Percentiles rank a stretch among this genome's conserved stretches.
phyloP scores from a whole-genome alignment of 2,888 invertebrate genomes.

The Metalampra italica region DNA sequence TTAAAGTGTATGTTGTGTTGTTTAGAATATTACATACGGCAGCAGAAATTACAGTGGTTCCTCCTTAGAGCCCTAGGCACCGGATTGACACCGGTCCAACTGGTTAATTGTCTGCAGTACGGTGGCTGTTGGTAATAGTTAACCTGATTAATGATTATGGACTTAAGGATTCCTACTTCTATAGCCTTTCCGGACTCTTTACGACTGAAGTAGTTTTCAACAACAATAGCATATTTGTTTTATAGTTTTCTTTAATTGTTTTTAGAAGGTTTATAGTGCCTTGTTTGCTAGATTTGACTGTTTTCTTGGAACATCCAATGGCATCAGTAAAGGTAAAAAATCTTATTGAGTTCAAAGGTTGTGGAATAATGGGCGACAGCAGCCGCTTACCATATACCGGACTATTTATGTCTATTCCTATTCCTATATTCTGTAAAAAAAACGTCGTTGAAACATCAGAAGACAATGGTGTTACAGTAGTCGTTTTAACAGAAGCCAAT shows the following conservation, averaged over 20 bases:
- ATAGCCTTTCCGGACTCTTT: conserved; percentile 13
- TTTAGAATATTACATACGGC: conserved; percentile 8
- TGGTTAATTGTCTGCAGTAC: conserved; percentile 48
- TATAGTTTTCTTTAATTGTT: not conserved
- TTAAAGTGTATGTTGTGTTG: conserved; percentile 4
- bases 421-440: too few relatives aligned
- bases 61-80: conserved; percentile 32
- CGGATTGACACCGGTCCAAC: conserved; percentile 40
- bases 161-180: conserved; percentile 39
- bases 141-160: conserved; percentile 48
- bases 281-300: not conserved
- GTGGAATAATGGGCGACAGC: too few relatives aligned
- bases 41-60: conserved; percentile 21
- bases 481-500: too few relatives aligned
- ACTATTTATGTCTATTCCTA: too few relatives aligned
- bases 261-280: not conserved
- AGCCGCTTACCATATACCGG: too few relatives aligned
- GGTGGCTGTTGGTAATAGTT: conserved; percentile 31
- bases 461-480: too few relatives aligned
- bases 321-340: too few relatives aligned
- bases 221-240: not conserved
- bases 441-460: too few relatives aligned
- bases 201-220: not conserved
- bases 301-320: too few relatives aligned
- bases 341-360: too few relatives aligned